These are phyloP conservation scores for Gymnoscelis rufifasciata DNA, from an alignment of 2,888 invertebrate genomes.

Conservation along the genomic window DNA sequence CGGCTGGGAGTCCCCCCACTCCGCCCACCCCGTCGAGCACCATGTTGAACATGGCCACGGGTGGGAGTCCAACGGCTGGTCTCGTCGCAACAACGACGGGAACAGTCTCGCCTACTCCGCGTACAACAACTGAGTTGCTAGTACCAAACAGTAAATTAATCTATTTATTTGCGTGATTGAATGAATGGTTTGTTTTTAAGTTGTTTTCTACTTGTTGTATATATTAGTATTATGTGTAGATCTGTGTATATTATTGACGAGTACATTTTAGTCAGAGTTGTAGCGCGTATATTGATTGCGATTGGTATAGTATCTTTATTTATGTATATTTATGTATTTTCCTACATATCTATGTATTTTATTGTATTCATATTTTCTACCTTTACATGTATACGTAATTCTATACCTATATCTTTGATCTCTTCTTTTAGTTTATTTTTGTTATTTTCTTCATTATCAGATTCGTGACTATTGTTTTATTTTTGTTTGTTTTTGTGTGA, in stretches of 20 bases:
- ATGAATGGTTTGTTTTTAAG: slow-evolving; percentile 34
- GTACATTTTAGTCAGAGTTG: slow-evolving; percentile 15
- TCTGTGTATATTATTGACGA: slow-evolving; percentile 20
- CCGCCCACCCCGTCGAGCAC: slow-evolving; percentile 30
- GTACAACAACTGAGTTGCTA: slow-evolving; percentile 47
- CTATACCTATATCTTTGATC: slow-evolving; percentile 28
- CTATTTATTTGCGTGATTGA: slow-evolving; percentile 35
- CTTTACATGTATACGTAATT: slow-evolving; percentile 30
- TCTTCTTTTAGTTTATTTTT: slow-evolving; percentile 28
- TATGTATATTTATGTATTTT: slow-evolving; percentile 24
- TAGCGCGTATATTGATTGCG: slow-evolving; percentile 15
- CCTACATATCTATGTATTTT: neutral
- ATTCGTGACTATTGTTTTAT: slow-evolving; percentile 39
- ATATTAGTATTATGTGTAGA: slow-evolving; percentile 27
- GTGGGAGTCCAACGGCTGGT: slow-evolving; percentile 64
- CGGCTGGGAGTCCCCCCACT: slow-evolving; percentile 41
- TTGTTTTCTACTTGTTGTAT: slow-evolving; percentile 29
- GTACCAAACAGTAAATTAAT: slow-evolving; percentile 39
- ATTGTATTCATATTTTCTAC: slow-evolving; percentile 11
- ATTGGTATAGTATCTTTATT: no score
- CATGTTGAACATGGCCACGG: slow-evolving; percentile 52
- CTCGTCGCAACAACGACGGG: slow-evolving; percentile 61
- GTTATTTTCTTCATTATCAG: slow-evolving; percentile 38
- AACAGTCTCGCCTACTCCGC: slow-evolving; percentile 64
- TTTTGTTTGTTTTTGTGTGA: slow-evolving; percentile 38